Base-by-base conservation (phyloP, 2,113 vertebrate genomes). In the Vulpes lagopus region DNA sequence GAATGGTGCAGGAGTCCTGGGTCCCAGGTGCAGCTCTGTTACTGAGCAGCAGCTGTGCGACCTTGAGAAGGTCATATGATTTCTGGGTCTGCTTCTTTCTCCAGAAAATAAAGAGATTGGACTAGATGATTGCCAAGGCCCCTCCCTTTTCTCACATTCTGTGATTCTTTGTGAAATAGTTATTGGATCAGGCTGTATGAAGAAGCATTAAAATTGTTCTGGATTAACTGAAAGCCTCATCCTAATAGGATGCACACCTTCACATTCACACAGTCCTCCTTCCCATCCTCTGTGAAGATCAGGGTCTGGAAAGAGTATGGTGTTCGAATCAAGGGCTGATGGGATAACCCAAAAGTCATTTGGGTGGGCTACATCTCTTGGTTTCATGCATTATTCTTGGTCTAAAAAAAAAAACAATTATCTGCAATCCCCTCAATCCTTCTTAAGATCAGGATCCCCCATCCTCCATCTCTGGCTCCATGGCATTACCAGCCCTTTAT, bases 51-150 rank as follows among this genome's bases (percentile, higher is more conserved):
- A 82, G 49, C 64, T 74, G 1, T 74, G 35, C 90, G 92, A 90
- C 94, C 86, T 97, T 96, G 65, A 86, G 30, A 92, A 96, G 65
- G 65, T 88, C 9, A 3, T 55, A 53, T 57, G 23, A 57, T 91
- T 95, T 94, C 43, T 71, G 67, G 20, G 43, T 57, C 12, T 27
- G 27, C 23, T 96, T 93, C 32, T 11, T 91, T 78, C 81, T 74
- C 59, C 81, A 59, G 35, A 91, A 96, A 88, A 96, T n/a, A 89
- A 78, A 22, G 43, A 79, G 4, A 60, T 11, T 51, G n/a, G 32
- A 67, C 32, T 87, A 71, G 23, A 57, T 88, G 16, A 49, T 17
- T 35, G 55, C 25, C 65, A 55, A 94, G 7, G 43, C 3, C 20
- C 51, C 23, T 73, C 95, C 19, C 57, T 65, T 53, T n/a, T 17